Evolutionary conservation across 1,140 invertebrate species (phyloP).

Genomic region (Tenebrio molitor): DNA sequence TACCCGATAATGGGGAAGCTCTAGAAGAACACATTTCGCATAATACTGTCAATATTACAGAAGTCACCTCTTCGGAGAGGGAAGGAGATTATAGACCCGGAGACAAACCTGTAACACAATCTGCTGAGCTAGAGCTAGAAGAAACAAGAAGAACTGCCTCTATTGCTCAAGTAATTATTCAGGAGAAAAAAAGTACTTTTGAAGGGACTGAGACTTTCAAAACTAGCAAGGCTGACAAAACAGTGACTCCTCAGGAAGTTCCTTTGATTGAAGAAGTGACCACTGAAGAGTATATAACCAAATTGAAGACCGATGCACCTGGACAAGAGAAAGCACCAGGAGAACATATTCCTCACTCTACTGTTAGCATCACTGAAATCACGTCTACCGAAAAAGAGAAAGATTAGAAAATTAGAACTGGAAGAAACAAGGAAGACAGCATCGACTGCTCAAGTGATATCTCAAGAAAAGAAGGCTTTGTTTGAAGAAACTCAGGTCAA

Average conservation of each 20-base stretch:
- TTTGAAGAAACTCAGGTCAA: constrained; percentile 30
- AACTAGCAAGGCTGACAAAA: constrained; percentile 45
- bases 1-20: constrained; percentile 54
- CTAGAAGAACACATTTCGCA: constrained; percentile 47
- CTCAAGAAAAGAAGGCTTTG: constrained; percentile 49
- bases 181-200: constrained; percentile 60
- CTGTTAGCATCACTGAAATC: constrained; percentile 49
- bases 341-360: constrained; percentile 57
- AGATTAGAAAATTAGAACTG: constrained; percentile 33
- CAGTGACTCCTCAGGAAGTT: background rate
- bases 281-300: constrained; percentile 55
- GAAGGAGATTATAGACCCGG: constrained; percentile 31
- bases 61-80: constrained; percentile 32
- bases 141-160: constrained; percentile 43
- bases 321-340: constrained; percentile 57
- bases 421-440: constrained; percentile 38
- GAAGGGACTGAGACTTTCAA: constrained; percentile 42
- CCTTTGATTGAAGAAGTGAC: constrained; percentile 53
- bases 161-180: constrained; percentile 57
- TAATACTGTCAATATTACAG: constrained; percentile 24
- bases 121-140: constrained; percentile 25
- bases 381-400: constrained; percentile 35
- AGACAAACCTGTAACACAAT: constrained; percentile 34
- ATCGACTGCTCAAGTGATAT: constrained; percentile 58
- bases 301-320: constrained; percentile 55